phyloP scores from a whole-genome alignment of 2,888 invertebrate genomes.

The Dryococelus australis region DNA sequence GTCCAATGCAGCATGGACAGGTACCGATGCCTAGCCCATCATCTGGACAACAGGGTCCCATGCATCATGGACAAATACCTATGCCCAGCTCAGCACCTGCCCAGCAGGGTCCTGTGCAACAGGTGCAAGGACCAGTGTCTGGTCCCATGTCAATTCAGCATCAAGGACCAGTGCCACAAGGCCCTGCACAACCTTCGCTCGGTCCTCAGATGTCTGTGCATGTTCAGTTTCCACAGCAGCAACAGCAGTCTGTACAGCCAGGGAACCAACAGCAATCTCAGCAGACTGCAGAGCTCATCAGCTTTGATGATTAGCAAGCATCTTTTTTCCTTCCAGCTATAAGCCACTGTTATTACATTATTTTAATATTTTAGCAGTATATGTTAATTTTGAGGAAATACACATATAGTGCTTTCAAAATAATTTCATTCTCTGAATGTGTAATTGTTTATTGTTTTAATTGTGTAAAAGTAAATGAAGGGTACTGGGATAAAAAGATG shows the following conservation, averaged over 20 bases:
- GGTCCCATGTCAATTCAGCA: constrained; percentile 48
- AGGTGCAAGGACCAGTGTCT: constrained; percentile 1
- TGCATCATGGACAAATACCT: constrained; percentile 13
- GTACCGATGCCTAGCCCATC: constrained; percentile 27
- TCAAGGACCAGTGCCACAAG: constrained; percentile 42
- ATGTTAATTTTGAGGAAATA: background rate
- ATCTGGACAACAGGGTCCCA: constrained; percentile 47
- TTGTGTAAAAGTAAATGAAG: no score
- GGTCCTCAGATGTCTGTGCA: background rate
- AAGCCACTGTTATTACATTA: background rate
- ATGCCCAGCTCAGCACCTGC: constrained; percentile 23
- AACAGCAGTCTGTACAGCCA: background rate
- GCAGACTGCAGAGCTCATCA: constrained; percentile 78
- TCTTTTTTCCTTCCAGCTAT: background rate
- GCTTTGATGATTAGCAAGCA: constrained; percentile 68
- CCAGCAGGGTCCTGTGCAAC: constrained; percentile 36
- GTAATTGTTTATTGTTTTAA: no score
- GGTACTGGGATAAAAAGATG: no score
- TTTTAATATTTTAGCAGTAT: no score
- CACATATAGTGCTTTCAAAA: background rate
- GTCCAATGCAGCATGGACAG: background rate
- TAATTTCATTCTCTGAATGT: background rate
- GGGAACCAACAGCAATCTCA: constrained; percentile 41
- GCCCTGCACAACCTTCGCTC: constrained; percentile 1
- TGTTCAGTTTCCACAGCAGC: constrained; percentile 19